Evolutionary conservation across 2,888 invertebrate genomes (phyloP).

Genomic region (Parnassius mnemosyne): DNA sequence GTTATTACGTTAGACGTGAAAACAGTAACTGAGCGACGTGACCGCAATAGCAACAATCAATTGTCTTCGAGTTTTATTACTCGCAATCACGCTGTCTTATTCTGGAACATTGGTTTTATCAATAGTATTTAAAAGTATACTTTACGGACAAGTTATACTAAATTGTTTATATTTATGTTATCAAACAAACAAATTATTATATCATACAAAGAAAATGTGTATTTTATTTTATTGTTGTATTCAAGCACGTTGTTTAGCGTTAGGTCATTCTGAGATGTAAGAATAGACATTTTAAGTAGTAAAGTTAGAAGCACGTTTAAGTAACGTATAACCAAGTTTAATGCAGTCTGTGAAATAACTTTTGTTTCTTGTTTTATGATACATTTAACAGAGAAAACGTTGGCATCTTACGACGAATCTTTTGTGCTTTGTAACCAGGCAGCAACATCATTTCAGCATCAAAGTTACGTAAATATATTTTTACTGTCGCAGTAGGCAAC

Average conservation of each 20-base stretch:
- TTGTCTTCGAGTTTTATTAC: conserved; percentile 70
- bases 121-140: conserved; percentile 29
- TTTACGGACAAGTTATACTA: too few species aligned
- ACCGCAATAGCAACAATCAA: conserved; percentile 78
- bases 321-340: conserved; percentile 30
- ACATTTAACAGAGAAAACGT: conserved; percentile 23
- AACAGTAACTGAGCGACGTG: conserved; percentile 78
- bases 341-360: conserved; percentile 32
- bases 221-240: background rate
- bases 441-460: too few species aligned
- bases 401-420: conserved; percentile 30
- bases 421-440: conserved; percentile 3
- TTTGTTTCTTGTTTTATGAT: conserved; percentile 30
- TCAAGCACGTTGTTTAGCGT: conserved; percentile 37
- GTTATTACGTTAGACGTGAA: conserved; percentile 78
- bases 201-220: too few species aligned
- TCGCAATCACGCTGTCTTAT: conserved; percentile 44
- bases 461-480: too few species aligned
- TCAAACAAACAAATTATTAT: too few species aligned
- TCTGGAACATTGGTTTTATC: conserved; percentile 50
- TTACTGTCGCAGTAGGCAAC: too few species aligned
- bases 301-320: conserved; percentile 38
- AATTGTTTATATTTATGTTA: too few species aligned
- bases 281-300: conserved; percentile 40
- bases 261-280: conserved; percentile 41